Percentiles rank a stretch among this genome's conserved stretches.
Evolutionary conservation across 2,797 vertebrate genomes (phyloP).

Genomic region (Anas flavirostris): DNA sequence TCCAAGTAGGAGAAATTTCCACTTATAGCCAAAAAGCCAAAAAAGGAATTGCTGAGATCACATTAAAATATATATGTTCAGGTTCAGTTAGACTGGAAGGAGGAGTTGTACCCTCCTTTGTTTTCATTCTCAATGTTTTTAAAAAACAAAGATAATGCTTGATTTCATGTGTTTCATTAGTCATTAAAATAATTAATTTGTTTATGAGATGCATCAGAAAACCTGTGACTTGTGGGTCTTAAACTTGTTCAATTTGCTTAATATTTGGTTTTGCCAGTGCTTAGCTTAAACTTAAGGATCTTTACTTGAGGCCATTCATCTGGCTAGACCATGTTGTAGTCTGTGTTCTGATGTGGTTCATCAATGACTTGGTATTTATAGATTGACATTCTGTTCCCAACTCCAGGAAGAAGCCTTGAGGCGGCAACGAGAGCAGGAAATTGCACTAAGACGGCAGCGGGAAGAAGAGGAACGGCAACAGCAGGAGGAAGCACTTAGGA

Average conservation of each 20-base stretch:
- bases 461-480: slow-evolving; percentile 90
- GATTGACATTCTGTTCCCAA: background rate
- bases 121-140: background rate
- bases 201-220: background rate
- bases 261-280: background rate
- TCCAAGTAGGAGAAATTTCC: background rate
- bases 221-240: background rate
- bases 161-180: background rate
- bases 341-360: slow-evolving; percentile 70
- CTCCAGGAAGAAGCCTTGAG: slow-evolving; percentile 91
- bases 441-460: slow-evolving; percentile 86
- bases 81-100: background rate
- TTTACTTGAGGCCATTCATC: background rate
- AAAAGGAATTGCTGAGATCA: background rate
- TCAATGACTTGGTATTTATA: background rate
- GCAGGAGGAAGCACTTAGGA: slow-evolving; percentile 91
- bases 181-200: background rate
- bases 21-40: background rate
- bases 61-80: background rate
- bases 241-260: background rate
- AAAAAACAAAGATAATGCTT: background rate
- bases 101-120: background rate
- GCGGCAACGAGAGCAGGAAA: slow-evolving; percentile 91
- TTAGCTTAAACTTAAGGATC: background rate
- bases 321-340: slow-evolving; percentile 14